phyloP scores from a whole-genome alignment of 1,140 invertebrate species.

The Zelostemma sp. region DNA sequence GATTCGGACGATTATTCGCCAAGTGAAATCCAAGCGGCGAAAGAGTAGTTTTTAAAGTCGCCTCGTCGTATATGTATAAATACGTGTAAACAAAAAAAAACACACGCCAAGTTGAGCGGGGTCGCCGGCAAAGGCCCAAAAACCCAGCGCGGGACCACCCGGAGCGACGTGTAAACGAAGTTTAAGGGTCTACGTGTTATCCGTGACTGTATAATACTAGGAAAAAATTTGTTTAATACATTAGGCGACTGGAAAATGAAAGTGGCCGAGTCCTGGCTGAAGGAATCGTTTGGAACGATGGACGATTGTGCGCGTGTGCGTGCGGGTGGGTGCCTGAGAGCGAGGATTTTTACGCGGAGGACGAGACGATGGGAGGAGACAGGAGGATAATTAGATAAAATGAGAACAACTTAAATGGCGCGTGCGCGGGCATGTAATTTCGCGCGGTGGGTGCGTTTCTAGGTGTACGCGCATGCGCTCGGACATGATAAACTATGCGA shows the following conservation, averaged over 20 bases:
- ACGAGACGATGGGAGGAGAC: slow-evolving; percentile 15
- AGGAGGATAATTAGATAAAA: slow-evolving; percentile 27
- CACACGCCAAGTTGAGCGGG: too few relatives aligned
- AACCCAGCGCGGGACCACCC: too few relatives aligned
- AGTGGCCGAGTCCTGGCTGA: slow-evolving; percentile 3
- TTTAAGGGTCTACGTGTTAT: slow-evolving; percentile 34
- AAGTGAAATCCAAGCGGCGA: slow-evolving; percentile 3
- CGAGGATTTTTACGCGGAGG: slow-evolving; percentile 2
- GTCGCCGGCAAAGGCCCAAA: too few relatives aligned
- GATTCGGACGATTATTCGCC: not conserved
- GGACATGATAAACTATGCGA: slow-evolving; percentile 61
- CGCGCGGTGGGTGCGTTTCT: slow-evolving; percentile 57
- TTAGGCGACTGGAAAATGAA: slow-evolving; percentile 8
- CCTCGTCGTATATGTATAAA: slow-evolving; percentile 39
- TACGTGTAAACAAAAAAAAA: slow-evolving; percentile 38
- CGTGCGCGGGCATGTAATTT: slow-evolving; percentile 63
- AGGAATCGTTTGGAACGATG: too few relatives aligned
- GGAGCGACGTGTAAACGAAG: slow-evolving; percentile 7
- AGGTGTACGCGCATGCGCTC: slow-evolving; percentile 66
- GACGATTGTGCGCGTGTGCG: slow-evolving; percentile 37
- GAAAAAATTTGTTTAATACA: slow-evolving; percentile 60
- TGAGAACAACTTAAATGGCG: slow-evolving; percentile 29
- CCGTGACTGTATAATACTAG: slow-evolving; percentile 63
- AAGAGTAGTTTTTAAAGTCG: slow-evolving; percentile 30
- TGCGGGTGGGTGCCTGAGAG: slow-evolving; percentile 30